phyloP scores from a whole-genome alignment of 2,888 invertebrate genomes.

The Microctonus hyperodae region DNA sequence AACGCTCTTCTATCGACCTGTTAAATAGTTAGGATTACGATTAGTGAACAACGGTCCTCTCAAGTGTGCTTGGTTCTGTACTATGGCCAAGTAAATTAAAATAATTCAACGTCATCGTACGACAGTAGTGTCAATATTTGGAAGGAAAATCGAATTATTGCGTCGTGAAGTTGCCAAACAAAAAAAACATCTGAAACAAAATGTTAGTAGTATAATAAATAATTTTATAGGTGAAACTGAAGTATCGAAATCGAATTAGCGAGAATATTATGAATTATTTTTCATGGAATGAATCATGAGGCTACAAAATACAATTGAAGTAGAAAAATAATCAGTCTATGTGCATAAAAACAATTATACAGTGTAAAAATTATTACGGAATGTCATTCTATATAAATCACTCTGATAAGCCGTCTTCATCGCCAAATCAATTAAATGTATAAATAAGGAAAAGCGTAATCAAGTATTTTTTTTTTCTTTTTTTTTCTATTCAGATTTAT shows the following conservation, averaged over 20 bases:
- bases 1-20: slow-evolving; percentile 85
- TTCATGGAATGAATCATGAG: slow-evolving; percentile 40
- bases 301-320: slow-evolving; percentile 29
- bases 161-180: slow-evolving; percentile 42
- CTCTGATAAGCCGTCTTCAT: slow-evolving; percentile 6
- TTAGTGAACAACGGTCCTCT: slow-evolving; percentile 47
- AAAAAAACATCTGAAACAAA: slow-evolving; percentile 8
- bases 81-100: slow-evolving; percentile 48
- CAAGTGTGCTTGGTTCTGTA: slow-evolving; percentile 54
- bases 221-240: neutral
- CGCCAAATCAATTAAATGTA: slow-evolving; percentile 9
- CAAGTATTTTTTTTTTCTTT: neutral
- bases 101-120: slow-evolving; percentile 35
- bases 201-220: slow-evolving; percentile 1
- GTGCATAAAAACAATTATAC: slow-evolving; percentile 20
- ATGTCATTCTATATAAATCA: slow-evolving; percentile 4
- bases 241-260: slow-evolving; percentile 26
- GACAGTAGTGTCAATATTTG: slow-evolving; percentile 34
- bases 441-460: neutral
- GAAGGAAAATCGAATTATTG: slow-evolving; percentile 35
- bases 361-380: slow-evolving; percentile 14
- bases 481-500: slow-evolving; percentile 3
- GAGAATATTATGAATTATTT: slow-evolving; percentile 41
- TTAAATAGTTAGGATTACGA: slow-evolving; percentile 65
- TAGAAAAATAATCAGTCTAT: slow-evolving; percentile 34